A percentile compares a stretch with the other conserved stretches of the same genome.
phyloP scores from a whole-genome alignment of 2,888 invertebrate genomes.

The Drosophila kambysellisi region DNA sequence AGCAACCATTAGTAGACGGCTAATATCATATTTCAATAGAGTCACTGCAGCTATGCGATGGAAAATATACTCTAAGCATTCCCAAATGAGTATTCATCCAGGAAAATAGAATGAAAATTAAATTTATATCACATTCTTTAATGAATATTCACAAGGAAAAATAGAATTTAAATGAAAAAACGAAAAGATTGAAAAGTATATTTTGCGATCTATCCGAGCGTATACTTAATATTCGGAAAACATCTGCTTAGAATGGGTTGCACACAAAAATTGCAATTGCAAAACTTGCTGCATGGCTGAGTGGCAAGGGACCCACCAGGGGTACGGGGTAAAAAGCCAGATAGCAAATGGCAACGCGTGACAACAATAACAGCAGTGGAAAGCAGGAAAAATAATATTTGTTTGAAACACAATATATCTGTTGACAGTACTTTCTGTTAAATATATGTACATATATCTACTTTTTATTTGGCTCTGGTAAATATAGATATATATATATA shows the following conservation, averaged over 20 bases:
- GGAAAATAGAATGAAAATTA: neutral
- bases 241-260: neutral
- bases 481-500: constrained; percentile 15
- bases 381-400: constrained; percentile 62
- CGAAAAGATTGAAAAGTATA: neutral
- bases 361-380: constrained; percentile 29
- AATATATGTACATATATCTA: constrained; percentile 5
- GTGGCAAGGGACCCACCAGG: neutral
- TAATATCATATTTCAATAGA: neutral
- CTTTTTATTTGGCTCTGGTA: constrained; percentile 6
- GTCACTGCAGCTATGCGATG: neutral
- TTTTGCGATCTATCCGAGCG: constrained; percentile 1
- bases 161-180: neutral
- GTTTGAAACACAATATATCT: constrained; percentile 58
- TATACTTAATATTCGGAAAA: constrained; percentile 25
- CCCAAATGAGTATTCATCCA: neutral
- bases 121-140: neutral
- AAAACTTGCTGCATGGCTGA: constrained; percentile 10
- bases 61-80: neutral
- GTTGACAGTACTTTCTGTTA: constrained; percentile 18
- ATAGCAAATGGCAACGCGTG: constrained; percentile 24
- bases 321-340: neutral
- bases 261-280: constrained; percentile 1
- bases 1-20: neutral
- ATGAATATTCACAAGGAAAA: neutral